Evolutionary conservation across 2,888 invertebrate species (phyloP), one percentile per base, ranked within the genome.

Genomic region (Saturnia japonica): DNA sequence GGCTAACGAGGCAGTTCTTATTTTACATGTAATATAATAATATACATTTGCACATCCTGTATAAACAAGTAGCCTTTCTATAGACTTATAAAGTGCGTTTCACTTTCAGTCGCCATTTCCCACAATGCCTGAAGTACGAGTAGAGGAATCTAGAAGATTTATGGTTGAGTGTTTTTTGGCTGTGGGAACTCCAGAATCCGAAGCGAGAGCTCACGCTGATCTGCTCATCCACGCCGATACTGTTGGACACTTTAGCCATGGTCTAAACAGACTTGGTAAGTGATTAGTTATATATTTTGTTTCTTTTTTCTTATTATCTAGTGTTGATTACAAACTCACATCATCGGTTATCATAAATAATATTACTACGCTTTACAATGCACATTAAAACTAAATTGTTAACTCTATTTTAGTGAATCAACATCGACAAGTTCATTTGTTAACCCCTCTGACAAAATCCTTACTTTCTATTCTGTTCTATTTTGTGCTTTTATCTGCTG

Each of bases 201-300:
- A 96, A 76, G 96, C 96, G 0, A 81, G 83, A 64, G 93, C 91
- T 7, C 94, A 97, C 16, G 96, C 96, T 0, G 95, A 96, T 66
- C 92, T 96, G 71, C 89, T 97, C 68, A 91, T 96, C 71, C 95
- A 95, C 47, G 97, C 98, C 6, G 98, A 98, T 85, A 94, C 95
- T 76, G 94, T 97, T 19, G 98, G 98, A 0, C 98, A 98, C 82
- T 97, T 96, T 82, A 98, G 97, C 79, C 98, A 98, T 87, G 98
- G 98, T 9, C 94, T 98, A 82, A 98, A 98, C 84, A 94, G 98
- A 82, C 89, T 97, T 68, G 96, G 96, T 96, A 85, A 68, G 68
- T 67, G 9, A 22, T 67, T 40, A 67, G 42, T 45, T 11, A 67
- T 28, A 45, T 28, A 28, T 28, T 28, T 4, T 60, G 19, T 54